Conservation (phyloP, 1,140 invertebrate species). For the Psix sp. region DNA sequence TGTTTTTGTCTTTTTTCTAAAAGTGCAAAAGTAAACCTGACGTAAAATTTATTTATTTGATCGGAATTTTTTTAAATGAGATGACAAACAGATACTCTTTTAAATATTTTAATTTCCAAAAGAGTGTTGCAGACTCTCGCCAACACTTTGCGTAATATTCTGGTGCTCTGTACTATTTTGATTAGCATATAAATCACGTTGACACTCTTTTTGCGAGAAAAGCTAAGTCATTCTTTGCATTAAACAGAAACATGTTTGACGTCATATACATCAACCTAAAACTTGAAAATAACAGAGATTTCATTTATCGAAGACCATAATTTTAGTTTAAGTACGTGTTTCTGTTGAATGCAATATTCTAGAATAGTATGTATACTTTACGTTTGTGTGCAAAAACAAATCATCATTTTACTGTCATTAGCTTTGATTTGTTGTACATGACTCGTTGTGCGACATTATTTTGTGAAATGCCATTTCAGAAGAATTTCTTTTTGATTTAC, state of each 20-base stretch:
- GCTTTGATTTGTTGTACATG: conserved; percentile 22
- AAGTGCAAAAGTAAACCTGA: too few species aligned
- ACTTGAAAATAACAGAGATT: conserved; percentile 17
- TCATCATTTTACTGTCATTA: not conserved
- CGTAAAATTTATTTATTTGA: too few species aligned
- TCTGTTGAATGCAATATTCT: conserved; percentile 48
- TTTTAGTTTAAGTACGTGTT: conserved; percentile 37
- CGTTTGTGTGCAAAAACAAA: conserved; percentile 51
- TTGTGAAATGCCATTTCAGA: conserved; percentile 25
- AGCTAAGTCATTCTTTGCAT: conserved; percentile 57
- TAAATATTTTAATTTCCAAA: conserved; percentile 32
- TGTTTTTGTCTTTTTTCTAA: not conserved
- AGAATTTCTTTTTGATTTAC: conserved; percentile 21
- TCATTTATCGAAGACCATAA: conserved; percentile 28
- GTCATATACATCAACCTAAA: conserved; percentile 9
- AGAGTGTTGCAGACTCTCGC: conserved; percentile 56
- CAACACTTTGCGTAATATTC: conserved; percentile 36
- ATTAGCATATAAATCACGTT: conserved; percentile 60
- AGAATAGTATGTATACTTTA: conserved; percentile 47
- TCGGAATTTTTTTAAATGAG: too few species aligned
- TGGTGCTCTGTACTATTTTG: conserved; percentile 47
- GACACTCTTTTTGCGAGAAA: conserved; percentile 52
- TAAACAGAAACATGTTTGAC: conserved; percentile 46
- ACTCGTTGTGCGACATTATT: conserved; percentile 34
- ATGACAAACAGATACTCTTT: too few species aligned